Conservation (phyloP, 2,113 vertebrate genomes). For the Chloropsis hardwickii region DNA sequence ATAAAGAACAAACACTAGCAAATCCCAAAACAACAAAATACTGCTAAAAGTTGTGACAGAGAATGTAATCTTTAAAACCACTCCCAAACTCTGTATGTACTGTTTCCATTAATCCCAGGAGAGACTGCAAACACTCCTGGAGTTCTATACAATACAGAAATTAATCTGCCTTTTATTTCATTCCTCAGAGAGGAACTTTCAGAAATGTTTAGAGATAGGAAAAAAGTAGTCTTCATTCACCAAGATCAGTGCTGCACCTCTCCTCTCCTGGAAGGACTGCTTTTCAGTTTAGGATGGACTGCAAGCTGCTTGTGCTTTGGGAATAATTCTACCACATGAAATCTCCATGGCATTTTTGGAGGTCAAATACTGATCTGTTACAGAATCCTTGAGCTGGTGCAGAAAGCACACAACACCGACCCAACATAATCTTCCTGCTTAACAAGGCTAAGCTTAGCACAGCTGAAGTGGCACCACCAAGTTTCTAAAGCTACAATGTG, state of each 20-base stretch:
- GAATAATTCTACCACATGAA: background rate
- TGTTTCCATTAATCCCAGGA: background rate
- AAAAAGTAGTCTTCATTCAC: slow-evolving; percentile 20
- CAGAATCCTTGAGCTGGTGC: background rate
- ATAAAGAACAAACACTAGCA: slow-evolving; percentile 7
- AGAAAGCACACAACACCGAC: background rate
- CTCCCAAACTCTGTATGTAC: background rate
- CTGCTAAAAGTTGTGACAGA: background rate
- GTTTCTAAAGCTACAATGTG: background rate
- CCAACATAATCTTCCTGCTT: background rate
- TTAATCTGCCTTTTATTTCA: background rate
- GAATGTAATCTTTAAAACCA: background rate
- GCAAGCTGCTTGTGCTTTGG: background rate
- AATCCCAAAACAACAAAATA: slow-evolving; percentile 33
- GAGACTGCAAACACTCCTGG: background rate
- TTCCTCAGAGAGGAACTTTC: background rate
- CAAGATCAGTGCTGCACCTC: background rate
- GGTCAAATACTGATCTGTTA: background rate
- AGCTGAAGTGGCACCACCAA: background rate
- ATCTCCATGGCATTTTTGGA: background rate
- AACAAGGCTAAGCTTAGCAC: background rate
- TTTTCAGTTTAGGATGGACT: background rate
- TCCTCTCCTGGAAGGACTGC: background rate
- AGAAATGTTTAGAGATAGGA: background rate
- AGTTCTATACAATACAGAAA: background rate